phyloP scores from a whole-genome alignment of 2,888 invertebrate species.

The Muschampia plurimacula region DNA sequence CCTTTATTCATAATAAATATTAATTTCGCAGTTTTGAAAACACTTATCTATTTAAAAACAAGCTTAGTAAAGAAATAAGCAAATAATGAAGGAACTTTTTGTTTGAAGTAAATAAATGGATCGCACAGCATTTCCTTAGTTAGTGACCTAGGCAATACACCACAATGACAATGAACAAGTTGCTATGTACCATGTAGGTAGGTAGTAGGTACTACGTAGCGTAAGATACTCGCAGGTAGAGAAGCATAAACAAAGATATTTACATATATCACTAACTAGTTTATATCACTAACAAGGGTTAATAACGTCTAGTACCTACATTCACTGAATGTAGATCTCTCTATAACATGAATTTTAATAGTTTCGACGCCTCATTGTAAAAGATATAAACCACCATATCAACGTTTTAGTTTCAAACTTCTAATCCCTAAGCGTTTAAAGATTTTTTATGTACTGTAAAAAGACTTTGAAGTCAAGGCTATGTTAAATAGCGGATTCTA shows the following conservation, averaged over 20 bases:
- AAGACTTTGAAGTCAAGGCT: conserved; percentile 23
- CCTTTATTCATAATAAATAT: too few relatives aligned
- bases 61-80: neutral
- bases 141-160: conserved; percentile 31
- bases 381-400: neutral
- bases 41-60: neutral
- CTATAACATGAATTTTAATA: too few relatives aligned
- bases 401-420: neutral
- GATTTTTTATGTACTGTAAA: neutral
- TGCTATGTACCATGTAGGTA: neutral
- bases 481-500: conserved; percentile 18
- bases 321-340: too few relatives aligned
- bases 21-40: too few relatives aligned
- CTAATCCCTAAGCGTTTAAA: neutral
- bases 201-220: conserved; percentile 8
- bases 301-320: too few relatives aligned
- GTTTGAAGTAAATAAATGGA: conserved; percentile 23
- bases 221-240: neutral
- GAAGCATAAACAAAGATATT: too few relatives aligned
- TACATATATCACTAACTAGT: too few relatives aligned
- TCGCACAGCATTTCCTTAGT: conserved; percentile 31
- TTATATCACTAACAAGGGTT: too few relatives aligned
- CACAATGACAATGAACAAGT: conserved; percentile 35
- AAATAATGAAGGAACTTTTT: too few relatives aligned
- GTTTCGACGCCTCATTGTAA: too few relatives aligned